Evolutionary conservation across 2,113 vertebrate genomes (phyloP), one percentile per base, ranked within the genome.

Genomic region (Microtus richardsoni): DNA sequence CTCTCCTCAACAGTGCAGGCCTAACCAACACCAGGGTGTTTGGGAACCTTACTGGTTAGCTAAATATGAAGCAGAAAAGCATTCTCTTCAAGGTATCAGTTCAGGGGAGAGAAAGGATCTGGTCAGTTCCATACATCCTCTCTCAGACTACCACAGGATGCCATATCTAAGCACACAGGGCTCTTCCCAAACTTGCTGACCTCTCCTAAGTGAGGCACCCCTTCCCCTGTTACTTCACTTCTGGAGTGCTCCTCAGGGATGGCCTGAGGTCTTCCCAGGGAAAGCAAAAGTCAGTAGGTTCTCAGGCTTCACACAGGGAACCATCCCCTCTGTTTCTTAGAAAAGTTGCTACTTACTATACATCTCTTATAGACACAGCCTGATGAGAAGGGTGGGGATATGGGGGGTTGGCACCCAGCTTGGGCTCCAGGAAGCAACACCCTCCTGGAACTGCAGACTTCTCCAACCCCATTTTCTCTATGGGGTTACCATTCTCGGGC

Each of bases 31-130:
- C 26, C 54, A 8, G 47, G n/a, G 74, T 41, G 5, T 64, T 80
- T 80, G 68, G 78, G 80, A 95, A 85, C 52, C 58, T 95, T 89
- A 22, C n/a, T 54, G 17, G 71, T 92, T 70, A 94, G 73, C 71
- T 47, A 77, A 91, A 62, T 85, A 17, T 17, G 71, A 94, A 86
- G 73, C 66, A 77, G 30, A 93, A 91, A 91, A 84, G 58, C 74
- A 70, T 83, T 62, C 28, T 74, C 73, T 80, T 89, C 77, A 86
- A 75, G 85, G 85, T 41, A 71, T 62, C 68, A 84, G 89, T 71
- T 87, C 28, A 44, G 52, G 78, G 92, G 41, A 84, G 16, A 82
- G 36, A 68, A 62, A 75, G 70, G n/a, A 44, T 68, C 54, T 44
- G 36, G 47, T 26, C 17, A 54, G 52, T 0, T 44, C 70, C 44